A percentile compares a stretch with the other conserved stretches of the same genome.
These are phyloP conservation scores for Hylyphantes graminicola DNA, from an alignment of 1,140 invertebrate genomes.

Conservation along the genomic window DNA sequence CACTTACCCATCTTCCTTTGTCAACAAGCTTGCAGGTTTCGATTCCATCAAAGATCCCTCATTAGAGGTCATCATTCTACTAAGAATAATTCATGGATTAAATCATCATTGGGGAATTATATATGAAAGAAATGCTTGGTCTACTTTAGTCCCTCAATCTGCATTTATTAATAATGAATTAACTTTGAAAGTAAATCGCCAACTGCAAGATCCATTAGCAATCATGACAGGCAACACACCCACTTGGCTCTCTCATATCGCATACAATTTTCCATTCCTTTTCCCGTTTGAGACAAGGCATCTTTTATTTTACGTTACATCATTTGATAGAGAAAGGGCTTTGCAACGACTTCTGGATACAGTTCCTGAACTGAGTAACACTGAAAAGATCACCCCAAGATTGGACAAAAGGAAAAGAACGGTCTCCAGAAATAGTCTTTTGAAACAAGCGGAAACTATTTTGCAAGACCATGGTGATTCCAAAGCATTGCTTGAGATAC, in stretches of 20 bases:
- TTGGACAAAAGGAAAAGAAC: conserved; percentile 87
- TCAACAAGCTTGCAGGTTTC: conserved; percentile 76
- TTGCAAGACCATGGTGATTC: conserved; percentile 92
- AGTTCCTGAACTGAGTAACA: conserved; percentile 79
- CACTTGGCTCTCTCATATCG: conserved; percentile 93
- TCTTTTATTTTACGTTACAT: conserved; percentile 93
- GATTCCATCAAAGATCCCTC: conserved; percentile 90
- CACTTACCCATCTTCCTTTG: conserved; percentile 79
- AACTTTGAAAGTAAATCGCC: conserved; percentile 95
- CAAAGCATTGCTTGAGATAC: conserved; percentile 92
- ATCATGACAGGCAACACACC: conserved; percentile 98
- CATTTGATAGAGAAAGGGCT: conserved; percentile 95
- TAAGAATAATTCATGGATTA: conserved; percentile 89
- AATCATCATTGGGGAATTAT: conserved; percentile 92
- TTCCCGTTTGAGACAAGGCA: conserved; percentile 97
- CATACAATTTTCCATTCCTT: conserved; percentile 91
- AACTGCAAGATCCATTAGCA: conserved; percentile 95
- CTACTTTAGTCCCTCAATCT: conserved; percentile 66
- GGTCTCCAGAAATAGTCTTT: conserved; percentile 90
- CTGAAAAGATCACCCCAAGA: conserved; percentile 86
- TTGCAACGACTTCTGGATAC: conserved; percentile 91
- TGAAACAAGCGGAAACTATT: conserved; percentile 95
- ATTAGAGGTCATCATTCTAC: conserved; percentile 87
- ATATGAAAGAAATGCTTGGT: conserved; percentile 74
- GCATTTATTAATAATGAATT: conserved; percentile 82